A percentile compares a stretch with the other conserved stretches of the same genome.
phyloP scores from a whole-genome alignment of 53 echinoderm and acorn worm genomes.

The Mesocentrotus franciscanus region DNA sequence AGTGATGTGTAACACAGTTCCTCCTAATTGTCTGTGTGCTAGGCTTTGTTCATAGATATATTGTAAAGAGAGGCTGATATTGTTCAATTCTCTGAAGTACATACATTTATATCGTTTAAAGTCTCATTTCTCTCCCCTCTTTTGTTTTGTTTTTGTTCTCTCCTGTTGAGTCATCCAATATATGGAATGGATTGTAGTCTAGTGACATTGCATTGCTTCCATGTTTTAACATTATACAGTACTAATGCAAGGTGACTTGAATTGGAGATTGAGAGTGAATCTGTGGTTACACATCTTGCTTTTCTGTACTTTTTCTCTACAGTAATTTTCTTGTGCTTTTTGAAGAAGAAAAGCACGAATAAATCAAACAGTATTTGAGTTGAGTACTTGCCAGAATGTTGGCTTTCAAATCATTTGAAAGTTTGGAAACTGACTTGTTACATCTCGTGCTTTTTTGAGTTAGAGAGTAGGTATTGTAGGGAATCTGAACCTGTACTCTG shows the following conservation, averaged over 20 bases:
- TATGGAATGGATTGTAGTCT: not conserved
- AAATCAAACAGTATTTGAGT: conserved; percentile 25
- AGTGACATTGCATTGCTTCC: not conserved
- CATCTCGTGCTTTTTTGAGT: not conserved
- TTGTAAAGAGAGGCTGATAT: conserved; percentile 46
- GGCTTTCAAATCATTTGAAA: not conserved
- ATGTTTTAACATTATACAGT: conserved; percentile 45
- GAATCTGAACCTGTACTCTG: not conserved
- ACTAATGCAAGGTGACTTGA: conserved; percentile 40
- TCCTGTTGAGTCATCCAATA: not conserved
- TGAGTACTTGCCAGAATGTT: conserved; percentile 35
- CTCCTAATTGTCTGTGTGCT: conserved; percentile 14
- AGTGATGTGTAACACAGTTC: not conserved
- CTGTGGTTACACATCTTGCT: not conserved
- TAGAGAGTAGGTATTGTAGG: not conserved
- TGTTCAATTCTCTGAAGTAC: not conserved
- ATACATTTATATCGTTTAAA: not conserved
- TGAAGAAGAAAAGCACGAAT: not conserved
- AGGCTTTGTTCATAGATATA: conserved; percentile 12
- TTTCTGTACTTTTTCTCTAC: conserved; percentile 12
- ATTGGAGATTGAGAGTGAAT: not conserved
- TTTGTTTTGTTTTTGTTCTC: not conserved
- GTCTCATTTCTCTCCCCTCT: not conserved
- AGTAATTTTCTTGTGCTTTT: conserved; percentile 6
- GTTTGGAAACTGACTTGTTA: not conserved